phyloP scores from a whole-genome alignment of 2,888 invertebrate species.

The Rhorus exstirpatorius region DNA sequence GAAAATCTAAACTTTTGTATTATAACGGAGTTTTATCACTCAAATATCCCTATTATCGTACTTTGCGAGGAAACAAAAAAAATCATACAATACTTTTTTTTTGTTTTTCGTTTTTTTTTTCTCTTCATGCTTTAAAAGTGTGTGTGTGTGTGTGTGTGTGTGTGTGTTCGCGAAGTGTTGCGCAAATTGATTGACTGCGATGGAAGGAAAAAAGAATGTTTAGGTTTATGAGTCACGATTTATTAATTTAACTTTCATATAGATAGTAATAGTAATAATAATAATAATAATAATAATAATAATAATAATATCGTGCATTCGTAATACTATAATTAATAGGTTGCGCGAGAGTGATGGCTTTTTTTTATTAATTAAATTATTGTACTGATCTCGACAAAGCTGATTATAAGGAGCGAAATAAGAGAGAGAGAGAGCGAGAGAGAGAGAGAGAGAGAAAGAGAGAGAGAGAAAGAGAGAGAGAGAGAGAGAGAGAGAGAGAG shows the following conservation, averaged over 20 bases:
- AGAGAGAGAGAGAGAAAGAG: constrained; percentile 25
- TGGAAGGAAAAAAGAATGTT: constrained; percentile 23
- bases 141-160: constrained; percentile 17
- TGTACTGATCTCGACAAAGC: constrained; percentile 69
- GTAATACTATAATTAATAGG: constrained; percentile 25
- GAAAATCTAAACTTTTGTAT: constrained; percentile 62
- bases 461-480: constrained; percentile 20
- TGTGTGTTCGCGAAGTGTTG: constrained; percentile 26
- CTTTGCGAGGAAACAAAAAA: constrained; percentile 17
- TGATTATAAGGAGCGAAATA: constrained; percentile 60
- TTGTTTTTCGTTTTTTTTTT: constrained; percentile 22
- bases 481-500: constrained; percentile 9
- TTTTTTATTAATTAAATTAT: constrained; percentile 68
- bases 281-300: constrained; percentile 50
- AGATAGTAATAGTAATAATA: constrained; percentile 40
- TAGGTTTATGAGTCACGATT: constrained; percentile 53
- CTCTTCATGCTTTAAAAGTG: constrained; percentile 16
- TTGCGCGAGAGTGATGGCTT: constrained; percentile 59
- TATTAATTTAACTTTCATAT: constrained; percentile 56
- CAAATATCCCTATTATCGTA: constrained; percentile 52
- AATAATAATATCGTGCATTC: constrained; percentile 18
- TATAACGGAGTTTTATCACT: constrained; percentile 59
- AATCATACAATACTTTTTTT: constrained; percentile 18
- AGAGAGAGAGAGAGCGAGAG: constrained; percentile 3
- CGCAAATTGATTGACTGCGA: constrained; percentile 12